These are phyloP conservation scores for Tetraodon nigroviridis DNA, from an alignment of 2,113 vertebrate genomes.

Conservation along the genomic window DNA sequence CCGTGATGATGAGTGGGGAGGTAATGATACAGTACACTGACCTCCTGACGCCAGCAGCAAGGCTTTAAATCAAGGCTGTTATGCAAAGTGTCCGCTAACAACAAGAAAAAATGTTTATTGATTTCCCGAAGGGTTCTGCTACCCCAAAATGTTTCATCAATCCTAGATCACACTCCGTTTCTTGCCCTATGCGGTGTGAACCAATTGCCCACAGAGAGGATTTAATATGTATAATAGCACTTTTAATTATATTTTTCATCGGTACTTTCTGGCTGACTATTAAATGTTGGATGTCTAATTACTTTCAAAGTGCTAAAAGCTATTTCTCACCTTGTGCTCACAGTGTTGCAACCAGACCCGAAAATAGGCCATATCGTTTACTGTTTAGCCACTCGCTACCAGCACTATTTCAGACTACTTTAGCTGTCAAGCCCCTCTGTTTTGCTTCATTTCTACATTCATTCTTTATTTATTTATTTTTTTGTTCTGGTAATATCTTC, in stretches of 20 bases:
- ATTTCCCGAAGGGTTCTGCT: not conserved
- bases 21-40: too few species aligned
- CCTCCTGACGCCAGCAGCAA: too few species aligned
- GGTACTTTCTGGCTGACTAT: slow-evolving; percentile 7
- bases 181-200: slow-evolving; percentile 18
- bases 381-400: not conserved
- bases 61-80: too few species aligned
- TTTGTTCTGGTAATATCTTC: too few species aligned
- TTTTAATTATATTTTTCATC: slow-evolving; percentile 23
- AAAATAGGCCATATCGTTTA: not conserved
- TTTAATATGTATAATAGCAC: slow-evolving; percentile 20
- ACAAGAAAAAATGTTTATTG: slow-evolving; percentile 1
- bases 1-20: too few species aligned
- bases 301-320: slow-evolving; percentile 3
- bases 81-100: not conserved
- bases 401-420: not conserved
- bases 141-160: slow-evolving; percentile 8
- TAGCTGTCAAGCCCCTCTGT: not conserved
- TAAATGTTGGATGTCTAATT: slow-evolving; percentile 17
- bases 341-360: not conserved
- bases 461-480: too few species aligned
- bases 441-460: not conserved
- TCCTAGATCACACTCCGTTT: slow-evolving; percentile 17
- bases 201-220: slow-evolving; percentile 6
- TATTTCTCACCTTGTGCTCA: not conserved